A percentile compares a stretch with the other conserved stretches of the same genome.
phyloP scores from a whole-genome alignment of 2,113 vertebrate species.

The Melanostigma gelatinosum region DNA sequence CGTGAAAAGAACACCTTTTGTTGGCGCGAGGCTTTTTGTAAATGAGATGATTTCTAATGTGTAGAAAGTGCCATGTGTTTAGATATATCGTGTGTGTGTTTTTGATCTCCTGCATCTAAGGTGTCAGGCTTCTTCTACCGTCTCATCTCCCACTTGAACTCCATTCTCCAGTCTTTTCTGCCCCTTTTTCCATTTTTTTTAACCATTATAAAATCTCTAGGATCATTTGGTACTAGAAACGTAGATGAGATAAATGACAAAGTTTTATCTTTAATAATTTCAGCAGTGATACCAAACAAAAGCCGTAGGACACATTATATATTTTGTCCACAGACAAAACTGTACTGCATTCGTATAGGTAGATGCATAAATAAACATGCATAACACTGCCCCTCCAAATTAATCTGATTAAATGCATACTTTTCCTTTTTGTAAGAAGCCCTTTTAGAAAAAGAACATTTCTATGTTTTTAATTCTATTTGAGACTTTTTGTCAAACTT shows the following conservation, averaged over 20 bases:
- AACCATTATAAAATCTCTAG: slow-evolving; percentile 11
- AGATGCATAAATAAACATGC: background rate
- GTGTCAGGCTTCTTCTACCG: slow-evolving; percentile 58
- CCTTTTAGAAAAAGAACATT: background rate
- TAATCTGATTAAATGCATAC: background rate
- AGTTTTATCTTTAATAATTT: background rate
- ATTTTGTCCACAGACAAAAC: background rate
- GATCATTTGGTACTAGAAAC: slow-evolving; percentile 14
- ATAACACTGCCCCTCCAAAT: background rate
- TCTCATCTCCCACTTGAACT: slow-evolving; percentile 65
- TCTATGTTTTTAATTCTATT: slow-evolving; percentile 21
- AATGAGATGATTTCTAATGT: slow-evolving; percentile 75
- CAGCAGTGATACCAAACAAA: background rate
- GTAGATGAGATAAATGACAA: background rate
- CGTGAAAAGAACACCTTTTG: slow-evolving; percentile 74
- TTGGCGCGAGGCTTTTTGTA: slow-evolving; percentile 64
- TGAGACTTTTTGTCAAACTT: slow-evolving; percentile 55
- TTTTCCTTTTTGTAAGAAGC: background rate
- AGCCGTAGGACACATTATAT: background rate
- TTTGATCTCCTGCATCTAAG: slow-evolving; percentile 69
- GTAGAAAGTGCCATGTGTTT: slow-evolving; percentile 65
- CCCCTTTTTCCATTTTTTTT: background rate
- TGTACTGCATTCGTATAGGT: background rate
- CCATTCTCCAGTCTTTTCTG: slow-evolving; percentile 11
- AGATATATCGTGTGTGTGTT: slow-evolving; percentile 35